Conservation (phyloP, 2,797 vertebrate genomes). For the Ibycter americanus region DNA sequence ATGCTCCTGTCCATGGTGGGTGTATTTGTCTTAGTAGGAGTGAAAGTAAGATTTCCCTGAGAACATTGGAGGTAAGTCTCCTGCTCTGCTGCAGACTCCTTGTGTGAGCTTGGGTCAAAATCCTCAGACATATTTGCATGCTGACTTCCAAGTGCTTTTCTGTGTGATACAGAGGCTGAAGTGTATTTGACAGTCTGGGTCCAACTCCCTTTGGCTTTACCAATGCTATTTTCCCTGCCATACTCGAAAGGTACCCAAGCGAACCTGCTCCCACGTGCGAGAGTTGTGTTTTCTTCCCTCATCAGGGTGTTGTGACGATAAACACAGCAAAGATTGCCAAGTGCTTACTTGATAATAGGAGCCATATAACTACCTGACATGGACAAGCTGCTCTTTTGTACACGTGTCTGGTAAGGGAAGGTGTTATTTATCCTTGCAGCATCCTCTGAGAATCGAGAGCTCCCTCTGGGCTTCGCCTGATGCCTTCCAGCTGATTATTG, state of each 20-base stretch:
- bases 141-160: neutral
- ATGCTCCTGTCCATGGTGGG: neutral
- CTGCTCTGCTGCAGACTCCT: neutral
- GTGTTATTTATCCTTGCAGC: neutral
- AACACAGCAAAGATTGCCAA: neutral
- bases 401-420: neutral
- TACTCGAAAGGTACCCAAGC: neutral
- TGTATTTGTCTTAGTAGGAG: neutral
- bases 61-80: neutral
- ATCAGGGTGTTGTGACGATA: neutral
- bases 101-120: neutral
- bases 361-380: neutral
- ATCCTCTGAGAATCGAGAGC: neutral
- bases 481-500: neutral
- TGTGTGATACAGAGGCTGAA: neutral
- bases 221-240: rapidly evolving
- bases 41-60: neutral
- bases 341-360: neutral
- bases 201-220: neutral
- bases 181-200: neutral
- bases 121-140: neutral
- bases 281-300: neutral
- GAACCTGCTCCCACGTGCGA: neutral
- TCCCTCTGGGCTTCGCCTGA: neutral
- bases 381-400: neutral